Base-by-base conservation (phyloP, 2,888 invertebrate genomes). In the Drosophila acutilabella region DNA sequence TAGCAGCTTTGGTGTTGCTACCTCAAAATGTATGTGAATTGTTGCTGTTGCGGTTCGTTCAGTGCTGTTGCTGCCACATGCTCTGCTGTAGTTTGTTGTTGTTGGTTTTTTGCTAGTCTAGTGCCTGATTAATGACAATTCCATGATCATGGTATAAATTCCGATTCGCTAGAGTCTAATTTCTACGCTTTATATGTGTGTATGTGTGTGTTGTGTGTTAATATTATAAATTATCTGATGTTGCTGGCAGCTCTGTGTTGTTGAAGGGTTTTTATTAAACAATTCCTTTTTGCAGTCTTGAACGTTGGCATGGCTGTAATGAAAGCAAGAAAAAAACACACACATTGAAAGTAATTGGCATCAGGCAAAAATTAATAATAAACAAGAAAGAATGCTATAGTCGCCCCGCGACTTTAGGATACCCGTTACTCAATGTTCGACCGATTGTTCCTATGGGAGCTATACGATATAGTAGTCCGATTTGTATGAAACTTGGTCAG, bases 281-380 rank as follows among this genome's bases (percentile, higher is more conserved):
- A 84, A 88, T 88, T 88, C 84, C 87, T 73, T 68, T 75, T 83
- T 74, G 72, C 89, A 88, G 87, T 89, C 89, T 89, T 86, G 57
- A 64, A 67, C 60, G 73, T 84, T 80, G 88, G 75, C 83, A 74
- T 80, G 70, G 73, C 83, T 84, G 78, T 54, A 88, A 82, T 84
- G 78, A 57, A 88, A 82, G 20, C 30, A 5, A 16, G 51, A 40
- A 80, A 16, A 26, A 36, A 51, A 26, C 80, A 40, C n/a, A 16
- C 3, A 36, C 64, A 71, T 69, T 78, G 30, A 71, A 79, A 62
- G 56, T 48, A 47, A 6, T 23, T 13, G 36, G 45, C 64, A 69
- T 68, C 61, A 62, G 51, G n/a, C 42, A 10, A 10, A 48, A 62
- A 72, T 72, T 76, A 68, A 56, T 60, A 61, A 50, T 47, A 45